phyloP scores from a whole-genome alignment of 2,113 vertebrate genomes.

The Saccopteryx leptura region DNA sequence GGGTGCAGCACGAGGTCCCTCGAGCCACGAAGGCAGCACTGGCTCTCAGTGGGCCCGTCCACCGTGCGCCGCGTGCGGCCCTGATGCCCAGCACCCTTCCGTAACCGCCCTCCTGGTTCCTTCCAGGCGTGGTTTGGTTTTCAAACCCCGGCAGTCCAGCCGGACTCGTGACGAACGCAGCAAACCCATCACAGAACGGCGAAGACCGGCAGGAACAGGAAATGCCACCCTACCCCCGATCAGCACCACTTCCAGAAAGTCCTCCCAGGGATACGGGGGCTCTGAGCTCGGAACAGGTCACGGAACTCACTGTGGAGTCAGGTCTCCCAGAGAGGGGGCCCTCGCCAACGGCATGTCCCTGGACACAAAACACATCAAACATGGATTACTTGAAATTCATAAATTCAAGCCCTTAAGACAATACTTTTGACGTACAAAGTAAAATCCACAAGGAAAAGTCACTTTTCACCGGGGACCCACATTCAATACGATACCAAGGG shows the following conservation, averaged over 20 bases:
- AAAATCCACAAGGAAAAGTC: not conserved
- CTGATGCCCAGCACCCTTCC: not conserved
- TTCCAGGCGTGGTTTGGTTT: rapidly evolving
- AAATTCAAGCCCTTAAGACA: not conserved
- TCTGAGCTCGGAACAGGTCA: not conserved
- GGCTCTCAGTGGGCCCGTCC: rapidly evolving
- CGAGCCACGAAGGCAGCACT: rapidly evolving
- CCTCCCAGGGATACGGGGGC: not conserved
- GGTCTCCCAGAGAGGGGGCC: not conserved
- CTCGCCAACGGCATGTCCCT: not conserved
- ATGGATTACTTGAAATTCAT: rapidly evolving
- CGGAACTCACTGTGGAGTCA: rapidly evolving
- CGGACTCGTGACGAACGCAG: not conserved
- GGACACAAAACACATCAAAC: not conserved
- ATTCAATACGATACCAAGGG: rapidly evolving
- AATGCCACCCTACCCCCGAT: not conserved
- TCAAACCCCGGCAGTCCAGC: not conserved
- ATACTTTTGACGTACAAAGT: not conserved
- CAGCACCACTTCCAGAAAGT: no score
- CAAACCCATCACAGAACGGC: not conserved
- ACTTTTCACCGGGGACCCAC: not conserved
- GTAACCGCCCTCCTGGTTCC: not conserved
- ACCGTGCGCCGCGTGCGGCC: rapidly evolving
- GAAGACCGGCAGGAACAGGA: rapidly evolving
- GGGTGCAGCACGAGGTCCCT: rapidly evolving